phyloP scores from a whole-genome alignment of 1,140 invertebrate species.

The Ips typographus region DNA sequence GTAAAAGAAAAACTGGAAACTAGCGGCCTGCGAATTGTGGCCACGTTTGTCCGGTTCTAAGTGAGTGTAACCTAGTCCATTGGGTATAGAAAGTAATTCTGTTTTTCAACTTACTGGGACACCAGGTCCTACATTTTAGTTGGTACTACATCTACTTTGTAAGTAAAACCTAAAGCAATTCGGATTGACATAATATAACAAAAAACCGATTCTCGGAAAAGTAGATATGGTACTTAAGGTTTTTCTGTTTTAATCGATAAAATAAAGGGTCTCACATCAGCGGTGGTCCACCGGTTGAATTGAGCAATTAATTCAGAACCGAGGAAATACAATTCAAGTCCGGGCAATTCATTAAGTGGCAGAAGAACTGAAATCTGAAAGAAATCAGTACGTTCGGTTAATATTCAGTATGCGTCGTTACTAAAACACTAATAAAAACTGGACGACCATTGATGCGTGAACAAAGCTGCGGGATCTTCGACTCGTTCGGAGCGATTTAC shows the following conservation, averaged over 20 bases:
- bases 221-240: no score
- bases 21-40: no score
- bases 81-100: no score
- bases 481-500: constrained; percentile 49
- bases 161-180: no score
- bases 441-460: constrained; percentile 48
- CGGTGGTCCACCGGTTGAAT: constrained; percentile 31
- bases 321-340: constrained; percentile 30
- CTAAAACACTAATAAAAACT: constrained; percentile 47
- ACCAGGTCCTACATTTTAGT: no score
- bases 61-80: no score
- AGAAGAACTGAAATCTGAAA: constrained; percentile 25
- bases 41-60: no score
- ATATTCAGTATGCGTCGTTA: constrained; percentile 41
- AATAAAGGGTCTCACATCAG: constrained; percentile 19
- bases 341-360: constrained; percentile 31
- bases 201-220: no score
- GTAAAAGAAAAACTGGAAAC: no score
- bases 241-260: neutral
- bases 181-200: no score
- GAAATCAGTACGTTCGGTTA: constrained; percentile 26
- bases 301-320: constrained; percentile 36
- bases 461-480: constrained; percentile 46
- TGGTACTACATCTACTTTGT: no score
- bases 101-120: no score